Evolutionary conservation across 2,888 invertebrate species (phyloP).

Genomic region (Euphydryas editha): DNA sequence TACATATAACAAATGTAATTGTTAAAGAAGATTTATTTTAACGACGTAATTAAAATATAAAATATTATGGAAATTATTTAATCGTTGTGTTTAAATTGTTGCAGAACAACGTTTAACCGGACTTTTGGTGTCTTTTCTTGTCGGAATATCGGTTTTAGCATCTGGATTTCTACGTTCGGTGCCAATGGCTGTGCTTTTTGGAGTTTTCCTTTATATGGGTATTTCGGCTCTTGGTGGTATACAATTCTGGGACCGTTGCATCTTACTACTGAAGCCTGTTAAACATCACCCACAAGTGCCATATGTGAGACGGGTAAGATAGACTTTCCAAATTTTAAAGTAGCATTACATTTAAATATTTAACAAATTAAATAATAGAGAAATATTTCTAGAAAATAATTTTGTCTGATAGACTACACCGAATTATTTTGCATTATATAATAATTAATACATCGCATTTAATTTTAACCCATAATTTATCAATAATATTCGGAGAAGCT

Average conservation of each 20-base stretch:
- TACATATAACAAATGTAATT: too few relatives aligned
- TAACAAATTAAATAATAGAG: too few relatives aligned
- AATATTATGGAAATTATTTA: neutral
- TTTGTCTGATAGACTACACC: too few relatives aligned
- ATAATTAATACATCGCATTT: too few relatives aligned
- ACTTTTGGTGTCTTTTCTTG: conserved; percentile 90
- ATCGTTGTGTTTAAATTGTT: conserved; percentile 32
- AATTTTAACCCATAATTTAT: too few relatives aligned
- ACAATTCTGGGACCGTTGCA: conserved; percentile 95
- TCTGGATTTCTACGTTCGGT: conserved; percentile 91
- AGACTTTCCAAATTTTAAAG: conserved; percentile 6
- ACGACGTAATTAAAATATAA: too few relatives aligned
- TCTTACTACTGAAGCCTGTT: conserved; percentile 95
- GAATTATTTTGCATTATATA: too few relatives aligned
- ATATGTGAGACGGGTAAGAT: conserved; percentile 92
- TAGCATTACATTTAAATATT: neutral
- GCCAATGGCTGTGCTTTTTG: conserved; percentile 98
- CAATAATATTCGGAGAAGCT: too few relatives aligned
- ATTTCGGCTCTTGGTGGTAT: conserved; percentile 97
- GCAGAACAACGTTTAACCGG: conserved; percentile 93
- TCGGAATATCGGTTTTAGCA: conserved; percentile 93
- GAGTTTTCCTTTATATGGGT: conserved; percentile 98
- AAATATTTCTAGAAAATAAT: too few relatives aligned
- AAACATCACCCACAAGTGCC: conserved; percentile 97
- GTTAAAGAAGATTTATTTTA: too few relatives aligned